Conservation (phyloP, 1,140 invertebrate species). For the Matsumurasca onukii region DNA sequence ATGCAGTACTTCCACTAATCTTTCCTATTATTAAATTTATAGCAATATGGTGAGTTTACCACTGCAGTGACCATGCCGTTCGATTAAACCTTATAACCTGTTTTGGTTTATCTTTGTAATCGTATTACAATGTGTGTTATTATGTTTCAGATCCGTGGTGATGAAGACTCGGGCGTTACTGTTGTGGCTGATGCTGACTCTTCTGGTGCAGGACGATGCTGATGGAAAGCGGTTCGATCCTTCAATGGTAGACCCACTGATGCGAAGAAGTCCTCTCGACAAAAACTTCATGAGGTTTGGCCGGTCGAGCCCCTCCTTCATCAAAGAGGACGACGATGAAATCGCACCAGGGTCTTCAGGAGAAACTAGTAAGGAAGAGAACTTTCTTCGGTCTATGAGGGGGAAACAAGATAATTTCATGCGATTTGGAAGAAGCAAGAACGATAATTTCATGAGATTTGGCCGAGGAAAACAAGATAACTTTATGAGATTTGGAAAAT, state of each 20-base stretch:
- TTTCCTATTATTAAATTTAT: no score
- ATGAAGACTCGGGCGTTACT: background rate
- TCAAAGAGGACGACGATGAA: constrained; percentile 58
- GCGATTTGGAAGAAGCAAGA: constrained; percentile 25
- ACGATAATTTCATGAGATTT: constrained; percentile 28
- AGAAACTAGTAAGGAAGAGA: background rate
- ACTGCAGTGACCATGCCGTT: no score
- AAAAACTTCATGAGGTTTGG: constrained; percentile 46
- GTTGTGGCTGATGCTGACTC: background rate
- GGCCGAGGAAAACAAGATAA: constrained; percentile 37
- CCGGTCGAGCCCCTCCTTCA: constrained; percentile 30
- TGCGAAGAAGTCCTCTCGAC: constrained; percentile 40
- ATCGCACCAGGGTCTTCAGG: constrained; percentile 52
- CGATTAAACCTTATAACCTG: no score
- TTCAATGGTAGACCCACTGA: constrained; percentile 38
- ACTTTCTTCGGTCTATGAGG: background rate
- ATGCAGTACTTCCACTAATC: no score
- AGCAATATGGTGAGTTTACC: no score
- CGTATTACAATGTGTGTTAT: no score
- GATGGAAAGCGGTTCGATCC: constrained; percentile 33
- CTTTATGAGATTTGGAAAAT: constrained; percentile 37
- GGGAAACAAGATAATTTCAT: constrained; percentile 32
- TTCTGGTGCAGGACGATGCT: background rate
- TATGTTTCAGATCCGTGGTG: background rate
- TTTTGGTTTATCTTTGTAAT: no score